Percentiles rank a stretch among this genome's conserved stretches.
phyloP scores from a whole-genome alignment of 2,888 invertebrate genomes.

The Troides helena region DNA sequence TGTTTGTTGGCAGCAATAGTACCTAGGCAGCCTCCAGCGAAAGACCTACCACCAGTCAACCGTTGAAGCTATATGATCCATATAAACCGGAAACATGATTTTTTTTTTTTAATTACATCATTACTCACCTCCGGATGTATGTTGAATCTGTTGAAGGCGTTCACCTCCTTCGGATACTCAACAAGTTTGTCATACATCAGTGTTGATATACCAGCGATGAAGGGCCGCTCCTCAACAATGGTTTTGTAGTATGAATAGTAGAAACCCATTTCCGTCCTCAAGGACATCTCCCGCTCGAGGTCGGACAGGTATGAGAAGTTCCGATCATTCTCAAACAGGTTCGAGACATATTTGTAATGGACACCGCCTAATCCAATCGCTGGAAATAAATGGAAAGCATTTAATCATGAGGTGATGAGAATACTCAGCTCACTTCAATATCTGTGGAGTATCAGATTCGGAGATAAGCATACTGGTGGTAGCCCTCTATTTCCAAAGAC shows the following conservation, averaged over 20 bases:
- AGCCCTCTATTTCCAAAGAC: too few species aligned
- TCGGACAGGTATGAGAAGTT: conserved; percentile 92
- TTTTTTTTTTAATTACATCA: background rate
- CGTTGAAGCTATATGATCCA: too few species aligned
- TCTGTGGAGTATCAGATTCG: background rate
- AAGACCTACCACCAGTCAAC: too few species aligned
- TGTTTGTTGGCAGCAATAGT: too few species aligned
- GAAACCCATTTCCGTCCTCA: conserved; percentile 93
- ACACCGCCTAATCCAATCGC: conserved; percentile 80
- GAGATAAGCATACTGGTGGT: background rate
- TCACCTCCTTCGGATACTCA: conserved; percentile 89
- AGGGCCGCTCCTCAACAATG: conserved; percentile 84
- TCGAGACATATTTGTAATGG: conserved; percentile 84
- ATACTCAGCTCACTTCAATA: background rate
- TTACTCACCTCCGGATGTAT: conserved; percentile 88
- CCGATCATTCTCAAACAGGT: conserved; percentile 89
- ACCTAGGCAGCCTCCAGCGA: too few species aligned
- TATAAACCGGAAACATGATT: background rate
- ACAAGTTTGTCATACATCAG: conserved; percentile 87
- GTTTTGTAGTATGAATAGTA: conserved; percentile 95
- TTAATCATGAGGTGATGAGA: background rate
- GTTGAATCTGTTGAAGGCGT: conserved; percentile 90
- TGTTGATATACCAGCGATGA: conserved; percentile 80
- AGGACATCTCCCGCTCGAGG: conserved; percentile 91
- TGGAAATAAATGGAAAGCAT: conserved; percentile 47